Evolutionary conservation across 2,888 invertebrate genomes (phyloP).

Genomic region (Pyrrhia umbra): DNA sequence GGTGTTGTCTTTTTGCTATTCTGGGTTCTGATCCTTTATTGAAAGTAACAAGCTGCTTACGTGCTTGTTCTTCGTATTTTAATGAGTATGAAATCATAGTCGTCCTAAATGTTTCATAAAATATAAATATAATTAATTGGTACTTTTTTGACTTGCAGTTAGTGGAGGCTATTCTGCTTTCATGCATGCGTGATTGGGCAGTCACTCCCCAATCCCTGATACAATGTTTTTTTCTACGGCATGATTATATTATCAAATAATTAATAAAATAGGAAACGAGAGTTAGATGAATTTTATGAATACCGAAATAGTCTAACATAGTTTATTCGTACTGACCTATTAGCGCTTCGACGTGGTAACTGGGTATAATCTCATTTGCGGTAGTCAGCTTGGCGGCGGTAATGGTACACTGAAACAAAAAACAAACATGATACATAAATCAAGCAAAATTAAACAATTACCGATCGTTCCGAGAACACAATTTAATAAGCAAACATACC

Average conservation of each 20-base stretch:
- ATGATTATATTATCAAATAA: too few species aligned
- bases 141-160: too few species aligned
- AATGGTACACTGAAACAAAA: constrained; percentile 80
- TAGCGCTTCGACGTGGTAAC: constrained; percentile 88
- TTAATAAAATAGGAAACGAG: too few species aligned
- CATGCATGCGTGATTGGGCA: too few species aligned
- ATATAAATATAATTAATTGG: too few species aligned
- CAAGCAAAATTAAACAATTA: constrained; percentile 14
- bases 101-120: not conserved
- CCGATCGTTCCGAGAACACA: constrained; percentile 28
- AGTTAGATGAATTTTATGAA: too few species aligned
- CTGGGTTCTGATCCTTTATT: not conserved
- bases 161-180: too few species aligned
- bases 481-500: constrained; percentile 51
- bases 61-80: not conserved
- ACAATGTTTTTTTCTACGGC: too few species aligned
- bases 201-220: too few species aligned
- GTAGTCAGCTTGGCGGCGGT: constrained; percentile 90
- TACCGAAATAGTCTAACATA: too few species aligned
- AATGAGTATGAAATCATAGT: not conserved
- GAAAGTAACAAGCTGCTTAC: not conserved
- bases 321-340: constrained; percentile 80
- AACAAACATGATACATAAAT: constrained; percentile 15
- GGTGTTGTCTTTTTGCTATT: not conserved
- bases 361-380: constrained; percentile 88